phyloP scores from a whole-genome alignment of 2,113 vertebrate species.

The Pterophyllum scalare region DNA sequence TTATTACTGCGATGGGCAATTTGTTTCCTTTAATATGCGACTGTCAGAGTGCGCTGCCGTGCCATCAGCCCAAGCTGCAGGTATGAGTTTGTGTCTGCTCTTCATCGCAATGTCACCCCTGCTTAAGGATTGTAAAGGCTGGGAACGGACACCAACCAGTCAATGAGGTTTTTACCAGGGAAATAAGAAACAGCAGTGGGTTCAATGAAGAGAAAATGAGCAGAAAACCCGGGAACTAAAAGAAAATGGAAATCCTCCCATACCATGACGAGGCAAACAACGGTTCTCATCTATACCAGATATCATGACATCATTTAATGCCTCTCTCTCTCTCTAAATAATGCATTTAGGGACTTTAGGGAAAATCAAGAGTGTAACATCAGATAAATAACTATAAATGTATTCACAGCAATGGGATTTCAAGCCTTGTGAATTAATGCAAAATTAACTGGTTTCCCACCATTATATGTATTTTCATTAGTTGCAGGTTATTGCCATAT shows the following conservation, averaged over 20 bases:
- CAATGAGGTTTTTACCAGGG: background rate
- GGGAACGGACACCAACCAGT: background rate
- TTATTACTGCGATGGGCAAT: constrained; percentile 9
- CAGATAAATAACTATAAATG: background rate
- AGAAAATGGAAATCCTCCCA: background rate
- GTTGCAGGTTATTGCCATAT: no score
- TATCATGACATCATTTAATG: background rate
- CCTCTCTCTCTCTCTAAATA: no score
- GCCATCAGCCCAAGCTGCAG: constrained; percentile 27
- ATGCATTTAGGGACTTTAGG: background rate
- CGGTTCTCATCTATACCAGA: background rate
- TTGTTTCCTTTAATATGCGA: constrained; percentile 18
- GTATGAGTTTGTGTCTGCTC: constrained; percentile 55
- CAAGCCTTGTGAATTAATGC: no score
- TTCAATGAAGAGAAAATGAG: background rate
- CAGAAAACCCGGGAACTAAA: background rate
- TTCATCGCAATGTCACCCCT: constrained; percentile 56
- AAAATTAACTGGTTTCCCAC: no score
- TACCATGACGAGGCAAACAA: background rate
- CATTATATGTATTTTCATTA: no score
- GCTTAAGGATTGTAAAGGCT: constrained; percentile 37
- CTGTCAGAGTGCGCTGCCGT: background rate
- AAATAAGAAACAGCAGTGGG: background rate
- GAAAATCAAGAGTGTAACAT: background rate
- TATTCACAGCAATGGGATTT: background rate